These are phyloP conservation scores for Colletes gigas DNA, from an alignment of 1,140 invertebrate species.

Conservation along the genomic window DNA sequence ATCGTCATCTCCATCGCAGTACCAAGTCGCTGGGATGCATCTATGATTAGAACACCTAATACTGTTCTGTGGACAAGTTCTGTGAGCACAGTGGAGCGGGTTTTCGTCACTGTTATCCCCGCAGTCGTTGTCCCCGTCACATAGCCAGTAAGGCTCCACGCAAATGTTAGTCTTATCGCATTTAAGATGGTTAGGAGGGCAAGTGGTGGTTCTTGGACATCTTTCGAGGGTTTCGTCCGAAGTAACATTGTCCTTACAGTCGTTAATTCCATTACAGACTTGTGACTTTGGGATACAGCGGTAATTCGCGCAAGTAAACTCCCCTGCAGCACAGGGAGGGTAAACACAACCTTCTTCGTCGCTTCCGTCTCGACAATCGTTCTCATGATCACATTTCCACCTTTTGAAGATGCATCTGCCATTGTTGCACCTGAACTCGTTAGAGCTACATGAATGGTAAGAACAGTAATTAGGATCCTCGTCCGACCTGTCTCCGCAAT, in stretches of 20 bases:
- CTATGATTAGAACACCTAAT: slow-evolving; percentile 94
- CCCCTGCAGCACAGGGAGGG: slow-evolving; percentile 93
- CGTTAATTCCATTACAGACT: slow-evolving; percentile 96
- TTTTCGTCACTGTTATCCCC: slow-evolving; percentile 98
- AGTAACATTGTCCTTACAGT: slow-evolving; percentile 96
- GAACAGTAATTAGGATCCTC: slow-evolving; percentile 96
- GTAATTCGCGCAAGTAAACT: slow-evolving; percentile 96
- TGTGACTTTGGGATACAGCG: slow-evolving; percentile 93
- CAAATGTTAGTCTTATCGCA: slow-evolving; percentile 97
- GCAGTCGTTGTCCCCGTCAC: slow-evolving; percentile 97
- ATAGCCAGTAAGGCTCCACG: slow-evolving; percentile 97
- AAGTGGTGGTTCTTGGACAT: slow-evolving; percentile 93
- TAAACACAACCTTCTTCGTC: slow-evolving; percentile 96
- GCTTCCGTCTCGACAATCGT: slow-evolving; percentile 96
- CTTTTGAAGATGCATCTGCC: slow-evolving; percentile 97
- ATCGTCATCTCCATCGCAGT: slow-evolving; percentile 94
- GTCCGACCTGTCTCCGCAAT: slow-evolving; percentile 96
- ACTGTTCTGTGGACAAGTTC: slow-evolving; percentile 94
- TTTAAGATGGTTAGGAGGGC: slow-evolving; percentile 92
- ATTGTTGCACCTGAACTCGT: slow-evolving; percentile 96
- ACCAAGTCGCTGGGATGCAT: slow-evolving; percentile 95
- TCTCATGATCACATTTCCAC: slow-evolving; percentile 97
- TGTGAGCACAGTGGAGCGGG: slow-evolving; percentile 91
- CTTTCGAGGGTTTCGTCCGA: slow-evolving; percentile 94
- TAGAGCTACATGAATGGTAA: slow-evolving; percentile 94